Percentiles rank a stretch among this genome's conserved stretches.
Evolutionary conservation across 1,140 invertebrate genomes (phyloP).

Genomic region (Hypothenemus hampei): DNA sequence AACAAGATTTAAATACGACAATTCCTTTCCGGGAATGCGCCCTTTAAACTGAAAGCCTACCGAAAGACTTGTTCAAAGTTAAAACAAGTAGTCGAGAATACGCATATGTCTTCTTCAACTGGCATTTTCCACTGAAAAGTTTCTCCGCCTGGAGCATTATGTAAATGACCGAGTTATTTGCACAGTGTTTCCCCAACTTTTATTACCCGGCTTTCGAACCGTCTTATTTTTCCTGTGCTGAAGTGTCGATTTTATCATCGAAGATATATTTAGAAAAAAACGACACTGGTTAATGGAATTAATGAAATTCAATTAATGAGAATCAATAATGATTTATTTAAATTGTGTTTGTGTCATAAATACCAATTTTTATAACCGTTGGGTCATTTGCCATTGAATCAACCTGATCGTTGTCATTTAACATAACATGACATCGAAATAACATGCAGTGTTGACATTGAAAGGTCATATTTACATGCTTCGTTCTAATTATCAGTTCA

Average conservation of each 20-base stretch:
- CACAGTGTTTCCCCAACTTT: slow-evolving; percentile 22
- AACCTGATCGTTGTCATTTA: no score
- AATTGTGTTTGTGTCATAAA: no score
- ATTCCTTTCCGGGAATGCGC: neutral
- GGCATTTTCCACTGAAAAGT: slow-evolving; percentile 15
- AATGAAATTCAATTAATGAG: no score
- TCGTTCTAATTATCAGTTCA: no score
- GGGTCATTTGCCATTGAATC: no score
- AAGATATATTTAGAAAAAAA: slow-evolving; percentile 8
- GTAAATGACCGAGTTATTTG: slow-evolving; percentile 22
- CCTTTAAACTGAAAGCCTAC: neutral
- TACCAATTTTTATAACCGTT: no score
- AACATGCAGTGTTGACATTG: no score
- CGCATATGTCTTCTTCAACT: slow-evolving; percentile 18
- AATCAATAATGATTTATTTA: no score
- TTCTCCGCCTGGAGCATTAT: slow-evolving; percentile 20
- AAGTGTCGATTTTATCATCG: slow-evolving; percentile 15
- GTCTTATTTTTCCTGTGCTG: slow-evolving; percentile 14
- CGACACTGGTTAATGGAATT: no score
- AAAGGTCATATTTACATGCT: no score
- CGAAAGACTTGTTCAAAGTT: slow-evolving; percentile 10
- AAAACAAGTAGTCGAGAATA: slow-evolving; percentile 16
- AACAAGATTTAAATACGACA: neutral
- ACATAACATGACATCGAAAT: no score
- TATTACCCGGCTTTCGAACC: slow-evolving; percentile 16